Percentiles rank a stretch among this genome's conserved stretches.
Evolutionary conservation across 2,113 vertebrate species (phyloP).

Genomic region (Phrynocephalus versicolor): DNA sequence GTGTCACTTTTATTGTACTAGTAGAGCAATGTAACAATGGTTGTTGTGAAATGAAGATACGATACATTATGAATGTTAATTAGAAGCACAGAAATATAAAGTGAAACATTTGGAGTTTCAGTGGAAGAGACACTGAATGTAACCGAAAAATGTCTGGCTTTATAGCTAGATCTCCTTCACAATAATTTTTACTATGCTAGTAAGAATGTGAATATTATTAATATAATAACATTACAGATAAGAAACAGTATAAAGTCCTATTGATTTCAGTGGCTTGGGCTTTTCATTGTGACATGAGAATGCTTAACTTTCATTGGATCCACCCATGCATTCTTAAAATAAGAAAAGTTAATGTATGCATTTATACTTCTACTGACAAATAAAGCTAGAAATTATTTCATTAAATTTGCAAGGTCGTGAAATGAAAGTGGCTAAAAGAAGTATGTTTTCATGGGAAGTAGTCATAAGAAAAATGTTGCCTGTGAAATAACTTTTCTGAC

Average conservation of each 20-base stretch:
- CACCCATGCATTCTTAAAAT: background rate
- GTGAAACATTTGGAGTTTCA: background rate
- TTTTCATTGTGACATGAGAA: background rate
- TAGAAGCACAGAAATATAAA: background rate
- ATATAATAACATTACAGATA: background rate
- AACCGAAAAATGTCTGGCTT: background rate
- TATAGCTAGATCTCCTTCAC: background rate
- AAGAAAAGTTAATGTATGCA: background rate
- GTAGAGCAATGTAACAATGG: too few relatives aligned
- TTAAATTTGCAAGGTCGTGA: background rate
- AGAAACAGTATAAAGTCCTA: too few relatives aligned
- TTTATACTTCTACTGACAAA: constrained; percentile 45
- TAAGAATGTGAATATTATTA: background rate
- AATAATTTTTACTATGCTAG: background rate
- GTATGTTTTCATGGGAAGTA: constrained; percentile 48
- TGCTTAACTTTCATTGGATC: background rate
- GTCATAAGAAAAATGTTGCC: background rate
- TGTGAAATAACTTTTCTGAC: background rate
- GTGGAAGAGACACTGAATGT: background rate
- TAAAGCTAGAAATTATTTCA: constrained; percentile 43
- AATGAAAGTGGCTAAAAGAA: constrained; percentile 39
- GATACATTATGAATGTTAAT: background rate
- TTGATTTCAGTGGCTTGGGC: background rate
- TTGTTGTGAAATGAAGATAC: background rate
- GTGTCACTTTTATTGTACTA: too few relatives aligned